phyloP scores from a whole-genome alignment of 2,888 invertebrate genomes.

The Orthosia incerta region DNA sequence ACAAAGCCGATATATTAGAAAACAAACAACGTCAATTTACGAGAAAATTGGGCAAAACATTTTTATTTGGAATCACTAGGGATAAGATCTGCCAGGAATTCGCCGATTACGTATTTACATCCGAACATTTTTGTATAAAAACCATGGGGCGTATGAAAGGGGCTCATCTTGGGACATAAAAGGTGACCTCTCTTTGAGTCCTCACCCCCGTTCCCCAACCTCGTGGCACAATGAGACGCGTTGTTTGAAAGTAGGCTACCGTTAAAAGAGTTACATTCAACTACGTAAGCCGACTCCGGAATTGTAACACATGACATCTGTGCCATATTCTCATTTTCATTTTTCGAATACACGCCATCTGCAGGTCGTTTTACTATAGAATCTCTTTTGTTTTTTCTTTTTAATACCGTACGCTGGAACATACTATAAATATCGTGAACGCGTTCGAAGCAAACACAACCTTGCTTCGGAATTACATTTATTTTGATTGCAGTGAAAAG shows the following conservation, averaged over 20 bases:
- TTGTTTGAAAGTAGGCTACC: constrained; percentile 77
- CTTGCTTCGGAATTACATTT: constrained; percentile 30
- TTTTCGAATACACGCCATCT: constrained; percentile 16
- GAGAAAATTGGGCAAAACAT: constrained; percentile 8
- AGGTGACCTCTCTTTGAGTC: constrained; percentile 77
- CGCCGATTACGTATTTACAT: constrained; percentile 45
- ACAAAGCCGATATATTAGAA: constrained; percentile 31
- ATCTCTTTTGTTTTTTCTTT: constrained; percentile 26
- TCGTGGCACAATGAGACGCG: constrained; percentile 64
- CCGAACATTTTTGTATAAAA: constrained; percentile 46
- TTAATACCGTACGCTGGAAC: constrained; percentile 8
- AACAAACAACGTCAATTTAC: constrained; percentile 12
- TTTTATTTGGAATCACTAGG: constrained; percentile 11
- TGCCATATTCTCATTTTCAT: constrained; percentile 19
- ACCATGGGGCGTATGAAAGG: constrained; percentile 47
- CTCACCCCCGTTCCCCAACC: constrained; percentile 19
- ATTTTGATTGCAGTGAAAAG: constrained; percentile 22
- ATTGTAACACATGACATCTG: constrained; percentile 50
- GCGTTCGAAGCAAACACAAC: constrained; percentile 5
- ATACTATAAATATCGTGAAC: constrained; percentile 13
- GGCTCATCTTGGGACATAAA: constrained; percentile 71
- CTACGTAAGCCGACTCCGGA: constrained; percentile 50
- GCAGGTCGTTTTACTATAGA: constrained; percentile 24
- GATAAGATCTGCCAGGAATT: constrained; percentile 13
- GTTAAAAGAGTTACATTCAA: constrained; percentile 72